Conservation (phyloP, 1,140 invertebrate genomes). For the Apis cerana region DNA sequence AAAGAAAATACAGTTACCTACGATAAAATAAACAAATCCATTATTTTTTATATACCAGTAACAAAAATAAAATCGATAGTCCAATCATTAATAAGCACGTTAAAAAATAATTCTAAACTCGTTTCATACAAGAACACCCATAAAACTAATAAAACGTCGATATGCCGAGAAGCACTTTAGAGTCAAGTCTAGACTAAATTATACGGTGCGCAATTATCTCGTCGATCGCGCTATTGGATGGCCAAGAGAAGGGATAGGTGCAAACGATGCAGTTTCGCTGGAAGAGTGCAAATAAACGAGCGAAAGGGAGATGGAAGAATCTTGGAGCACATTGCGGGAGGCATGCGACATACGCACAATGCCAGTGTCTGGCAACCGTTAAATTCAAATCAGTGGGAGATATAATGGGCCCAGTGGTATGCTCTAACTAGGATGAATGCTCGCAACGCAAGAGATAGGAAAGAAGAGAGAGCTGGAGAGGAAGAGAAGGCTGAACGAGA, state of each 20-base stretch:
- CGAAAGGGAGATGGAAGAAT: too few relatives aligned
- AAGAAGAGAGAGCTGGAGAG: conserved; percentile 13
- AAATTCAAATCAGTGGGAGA: conserved; percentile 75
- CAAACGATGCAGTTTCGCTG: not conserved
- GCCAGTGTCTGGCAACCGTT: conserved; percentile 68
- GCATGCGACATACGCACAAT: conserved; percentile 60
- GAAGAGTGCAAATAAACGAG: not conserved
- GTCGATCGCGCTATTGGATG: not conserved
- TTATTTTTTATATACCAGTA: too few relatives aligned
- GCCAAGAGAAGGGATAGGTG: not conserved
- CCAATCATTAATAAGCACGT: too few relatives aligned
- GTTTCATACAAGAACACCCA: not conserved
- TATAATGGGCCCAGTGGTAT: conserved; percentile 67
- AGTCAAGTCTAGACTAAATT: not conserved
- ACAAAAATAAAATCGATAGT: too few relatives aligned
- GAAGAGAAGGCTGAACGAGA: conserved; percentile 35
- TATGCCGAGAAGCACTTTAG: not conserved
- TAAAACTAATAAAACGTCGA: not conserved
- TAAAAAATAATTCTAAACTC: not conserved
- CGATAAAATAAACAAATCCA: too few relatives aligned
- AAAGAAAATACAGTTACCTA: too few relatives aligned
- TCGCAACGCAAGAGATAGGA: not conserved
- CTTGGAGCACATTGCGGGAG: conserved; percentile 7
- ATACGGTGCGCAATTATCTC: not conserved
- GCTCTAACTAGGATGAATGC: conserved; percentile 71